These are phyloP conservation scores for Candoia aspera DNA, from an alignment of 2,113 vertebrate genomes.

Conservation along the genomic window DNA sequence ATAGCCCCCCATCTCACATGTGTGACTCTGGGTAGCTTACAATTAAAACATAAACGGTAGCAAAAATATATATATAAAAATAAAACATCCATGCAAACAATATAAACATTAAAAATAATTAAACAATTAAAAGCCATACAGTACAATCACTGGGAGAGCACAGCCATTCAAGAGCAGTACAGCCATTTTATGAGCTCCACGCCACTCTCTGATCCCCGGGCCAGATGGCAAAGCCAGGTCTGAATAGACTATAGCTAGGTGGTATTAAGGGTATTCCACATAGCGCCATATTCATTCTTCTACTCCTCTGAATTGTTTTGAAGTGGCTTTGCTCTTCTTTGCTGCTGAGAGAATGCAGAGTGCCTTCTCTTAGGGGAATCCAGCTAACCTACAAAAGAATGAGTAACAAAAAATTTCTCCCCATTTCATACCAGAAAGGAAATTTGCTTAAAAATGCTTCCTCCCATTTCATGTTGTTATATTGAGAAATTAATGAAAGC, in stretches of 20 bases:
- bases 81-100: background rate
- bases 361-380: background rate
- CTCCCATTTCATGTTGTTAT: background rate
- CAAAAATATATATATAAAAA: no score
- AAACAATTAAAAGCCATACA: background rate
- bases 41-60: background rate
- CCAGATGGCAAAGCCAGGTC: background rate
- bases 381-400: background rate
- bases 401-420: background rate
- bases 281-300: background rate
- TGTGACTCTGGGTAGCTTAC: background rate
- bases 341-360: background rate
- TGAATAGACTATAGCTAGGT: background rate
- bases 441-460: background rate
- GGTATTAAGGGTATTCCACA: background rate
- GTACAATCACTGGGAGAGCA: background rate
- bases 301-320: background rate
- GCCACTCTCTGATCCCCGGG: background rate
- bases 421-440: no score
- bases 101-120: background rate
- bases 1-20: no score
- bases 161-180: background rate
- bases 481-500: background rate
- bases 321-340: background rate
- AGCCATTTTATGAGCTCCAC: background rate